Base-by-base conservation (phyloP, 2,113 vertebrate species). In the cat (Felis catus) region DNA sequence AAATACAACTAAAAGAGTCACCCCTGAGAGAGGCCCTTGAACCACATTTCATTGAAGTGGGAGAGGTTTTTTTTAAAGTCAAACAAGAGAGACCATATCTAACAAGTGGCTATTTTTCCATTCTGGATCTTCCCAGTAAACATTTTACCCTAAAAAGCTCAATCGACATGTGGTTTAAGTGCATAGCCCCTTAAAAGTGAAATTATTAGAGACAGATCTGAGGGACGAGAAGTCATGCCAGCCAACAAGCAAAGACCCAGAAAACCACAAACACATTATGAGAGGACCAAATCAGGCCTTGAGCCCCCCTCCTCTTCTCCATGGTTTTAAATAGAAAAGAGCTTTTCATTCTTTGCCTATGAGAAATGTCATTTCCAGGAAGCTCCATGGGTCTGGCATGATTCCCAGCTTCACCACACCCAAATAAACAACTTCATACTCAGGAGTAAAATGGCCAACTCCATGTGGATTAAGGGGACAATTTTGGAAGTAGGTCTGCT, bases 171-270 rank as follows among this genome's bases (percentile, higher is more conserved):
- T 95, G 41, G 97, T 97, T 97, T 95, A 96, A 96, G 95, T 95
- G 93, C 97, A 94, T 23, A 80, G 94, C 89, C 92, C 84, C 94
- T 96, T 95, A 95, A 96, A 97, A 95, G 41, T 2, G 93, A 84
- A 39, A 63, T 87, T 41, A 90, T 85, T 58, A 96, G 27, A 78
- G 41, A 91, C 27, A 3, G 93, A 95, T 74, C 84, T 89, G 95
- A 65, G 53, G 94, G 95, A 74, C 53, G 13, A 79, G 84, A 86
- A 93, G 66, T 78, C 92, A 94, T 29, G 80, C 90, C 70, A 78
- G 78, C 61, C 23, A 53, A 92, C 4, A 85, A 65, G 92, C 87
- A 68, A 53, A 86, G 76, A 48, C 36, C 7, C 23, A 33, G 39
- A 95, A 97, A 86, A 86, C 76, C 86, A 83, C 7, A 5, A 61